phyloP scores from a whole-genome alignment of 2,888 invertebrate species.

The Pristionchus arcanus region DNA sequence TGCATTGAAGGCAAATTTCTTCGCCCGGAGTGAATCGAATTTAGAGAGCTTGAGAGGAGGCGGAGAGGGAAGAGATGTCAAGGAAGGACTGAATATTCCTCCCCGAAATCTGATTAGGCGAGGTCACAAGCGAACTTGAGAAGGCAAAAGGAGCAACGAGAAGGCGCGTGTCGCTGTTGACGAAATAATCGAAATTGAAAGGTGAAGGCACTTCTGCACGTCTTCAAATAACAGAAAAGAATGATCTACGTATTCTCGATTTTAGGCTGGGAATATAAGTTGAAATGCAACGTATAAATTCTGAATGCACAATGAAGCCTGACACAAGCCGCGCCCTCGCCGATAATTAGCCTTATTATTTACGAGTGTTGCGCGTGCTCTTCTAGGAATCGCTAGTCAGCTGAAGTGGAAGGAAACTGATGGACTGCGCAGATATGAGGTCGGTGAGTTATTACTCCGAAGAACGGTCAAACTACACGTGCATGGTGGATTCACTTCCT shows the following conservation, averaged over 20 bases:
- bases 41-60: background rate
- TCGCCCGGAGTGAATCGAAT: background rate
- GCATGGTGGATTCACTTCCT: no score
- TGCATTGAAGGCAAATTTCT: background rate
- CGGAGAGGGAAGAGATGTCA: conserved; percentile 10
- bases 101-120: conserved; percentile 30
- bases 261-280: background rate
- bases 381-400: background rate
- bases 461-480: no score
- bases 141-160: background rate
- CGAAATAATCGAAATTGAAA: conserved; percentile 14
- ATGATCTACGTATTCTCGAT: no score
- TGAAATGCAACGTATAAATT: background rate
- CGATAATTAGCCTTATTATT: background rate
- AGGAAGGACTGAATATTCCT: conserved; percentile 39
- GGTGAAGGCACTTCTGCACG: conserved; percentile 8
- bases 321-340: background rate
- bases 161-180: background rate
- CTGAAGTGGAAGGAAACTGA: no score
- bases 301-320: background rate
- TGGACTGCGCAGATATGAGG: no score
- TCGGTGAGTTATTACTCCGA: no score
- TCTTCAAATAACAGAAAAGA: background rate
- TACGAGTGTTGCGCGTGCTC: background rate
- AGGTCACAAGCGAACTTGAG: conserved; percentile 45